These are phyloP conservation scores for Danio choprae DNA, from an alignment of 2,797 vertebrate species.

Conservation along the genomic window DNA sequence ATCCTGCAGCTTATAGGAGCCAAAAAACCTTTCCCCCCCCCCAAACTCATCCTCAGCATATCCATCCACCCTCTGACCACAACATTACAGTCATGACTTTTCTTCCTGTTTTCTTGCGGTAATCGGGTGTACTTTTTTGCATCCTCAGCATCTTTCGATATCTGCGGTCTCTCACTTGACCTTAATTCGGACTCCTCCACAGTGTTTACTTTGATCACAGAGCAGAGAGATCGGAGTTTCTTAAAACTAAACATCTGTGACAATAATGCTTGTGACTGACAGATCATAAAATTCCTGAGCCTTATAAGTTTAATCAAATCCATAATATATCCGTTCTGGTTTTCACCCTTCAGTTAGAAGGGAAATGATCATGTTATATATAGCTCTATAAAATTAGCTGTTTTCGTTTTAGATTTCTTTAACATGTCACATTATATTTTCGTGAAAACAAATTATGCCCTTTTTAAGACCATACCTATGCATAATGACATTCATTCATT, in stretches of 20 bases:
- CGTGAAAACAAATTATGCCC: neutral
- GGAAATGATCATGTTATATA: neutral
- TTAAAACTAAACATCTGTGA: constrained; percentile 26
- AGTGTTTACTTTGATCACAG: constrained; percentile 28
- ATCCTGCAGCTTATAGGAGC: constrained; percentile 61
- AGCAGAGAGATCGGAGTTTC: constrained; percentile 13
- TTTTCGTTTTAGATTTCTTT: neutral
- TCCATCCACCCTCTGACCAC: constrained; percentile 67
- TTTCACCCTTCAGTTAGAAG: neutral
- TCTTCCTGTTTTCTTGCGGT: constrained; percentile 57
- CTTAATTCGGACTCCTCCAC: constrained; percentile 4
- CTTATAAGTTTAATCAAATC: neutral
- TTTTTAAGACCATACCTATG: neutral
- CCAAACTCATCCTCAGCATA: constrained; percentile 62
- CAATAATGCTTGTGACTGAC: neutral
- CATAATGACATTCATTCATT: too few species aligned
- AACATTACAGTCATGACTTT: constrained; percentile 68
- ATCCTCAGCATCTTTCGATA: constrained; percentile 69
- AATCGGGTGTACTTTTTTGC: constrained; percentile 64
- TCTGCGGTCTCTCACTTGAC: constrained; percentile 19
- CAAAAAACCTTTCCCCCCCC: constrained; percentile 19
- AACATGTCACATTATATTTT: neutral
- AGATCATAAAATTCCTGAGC: neutral
- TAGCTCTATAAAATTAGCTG: neutral
- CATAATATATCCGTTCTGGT: neutral